Evolutionary conservation across 2,888 invertebrate species (phyloP).

Genomic region (Apodemia mormo): DNA sequence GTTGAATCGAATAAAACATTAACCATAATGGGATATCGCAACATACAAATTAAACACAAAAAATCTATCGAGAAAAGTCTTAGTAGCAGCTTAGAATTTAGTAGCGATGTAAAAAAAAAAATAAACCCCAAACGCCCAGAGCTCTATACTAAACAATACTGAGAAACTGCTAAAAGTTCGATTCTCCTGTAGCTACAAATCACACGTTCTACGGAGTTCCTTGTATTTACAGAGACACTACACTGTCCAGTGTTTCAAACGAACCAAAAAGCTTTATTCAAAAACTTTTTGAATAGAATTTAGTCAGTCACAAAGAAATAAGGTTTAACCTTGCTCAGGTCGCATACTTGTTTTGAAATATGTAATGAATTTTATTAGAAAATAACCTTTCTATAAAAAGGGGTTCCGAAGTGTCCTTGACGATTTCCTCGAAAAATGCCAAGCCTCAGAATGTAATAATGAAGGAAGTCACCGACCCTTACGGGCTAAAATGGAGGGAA

Average conservation of each 20-base stretch:
- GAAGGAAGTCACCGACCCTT: conserved; percentile 50
- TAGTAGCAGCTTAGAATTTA: too few relatives aligned
- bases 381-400: conserved; percentile 23
- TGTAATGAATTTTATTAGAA: conserved; percentile 5
- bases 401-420: conserved; percentile 56
- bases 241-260: neutral
- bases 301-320: neutral
- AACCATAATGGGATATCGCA: too few relatives aligned
- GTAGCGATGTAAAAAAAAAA: too few relatives aligned
- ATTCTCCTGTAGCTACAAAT: too few relatives aligned
- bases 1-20: too few relatives aligned
- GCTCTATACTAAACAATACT: too few relatives aligned
- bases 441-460: conserved; percentile 55
- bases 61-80: too few relatives aligned
- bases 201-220: too few relatives aligned
- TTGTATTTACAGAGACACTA: too few relatives aligned
- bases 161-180: too few relatives aligned
- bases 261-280: neutral
- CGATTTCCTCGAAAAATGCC: conserved; percentile 61
- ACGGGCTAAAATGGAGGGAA: conserved; percentile 25
- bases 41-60: too few relatives aligned
- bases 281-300: neutral
- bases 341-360: neutral
- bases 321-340: neutral
- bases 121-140: too few relatives aligned